phyloP scores from a whole-genome alignment of 2,888 invertebrate species.

The Plebejus melissa region DNA sequence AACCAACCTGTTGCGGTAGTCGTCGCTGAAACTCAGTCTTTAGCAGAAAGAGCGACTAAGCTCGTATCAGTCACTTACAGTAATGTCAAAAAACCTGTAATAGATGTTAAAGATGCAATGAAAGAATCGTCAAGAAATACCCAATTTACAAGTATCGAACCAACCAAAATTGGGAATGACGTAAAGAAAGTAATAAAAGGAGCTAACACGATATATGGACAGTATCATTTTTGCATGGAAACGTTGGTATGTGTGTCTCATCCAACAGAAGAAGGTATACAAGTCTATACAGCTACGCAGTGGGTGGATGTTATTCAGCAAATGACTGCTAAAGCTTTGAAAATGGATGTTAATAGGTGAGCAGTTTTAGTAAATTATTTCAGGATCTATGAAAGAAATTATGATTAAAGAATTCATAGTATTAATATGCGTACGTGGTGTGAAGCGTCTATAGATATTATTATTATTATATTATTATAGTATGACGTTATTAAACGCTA shows the following conservation, averaged over 20 bases:
- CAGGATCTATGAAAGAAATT: too few relatives aligned
- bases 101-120: constrained; percentile 46
- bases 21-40: constrained; percentile 73
- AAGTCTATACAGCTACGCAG: constrained; percentile 78
- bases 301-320: constrained; percentile 73
- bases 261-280: constrained; percentile 82
- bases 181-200: constrained; percentile 49
- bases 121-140: constrained; percentile 42
- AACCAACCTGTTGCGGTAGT: constrained; percentile 84
- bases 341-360: constrained; percentile 74
- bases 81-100: constrained; percentile 50
- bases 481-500: too few relatives aligned
- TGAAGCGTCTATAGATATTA: too few relatives aligned
- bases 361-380: not conserved
- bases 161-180: constrained; percentile 43
- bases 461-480: too few relatives aligned
- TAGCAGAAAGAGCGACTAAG: constrained; percentile 73
- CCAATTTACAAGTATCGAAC: constrained; percentile 38
- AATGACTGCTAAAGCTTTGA: constrained; percentile 68
- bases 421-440: too few relatives aligned
- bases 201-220: constrained; percentile 58
- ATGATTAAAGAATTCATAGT: too few relatives aligned
- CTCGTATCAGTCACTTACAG: constrained; percentile 75
- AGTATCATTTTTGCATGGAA: constrained; percentile 85
- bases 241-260: constrained; percentile 77